Percentiles rank a stretch among this genome's conserved stretches.
Conservation (phyloP, 64 coral and sea anemone genomes). For the Trachythela sp. region DNA sequence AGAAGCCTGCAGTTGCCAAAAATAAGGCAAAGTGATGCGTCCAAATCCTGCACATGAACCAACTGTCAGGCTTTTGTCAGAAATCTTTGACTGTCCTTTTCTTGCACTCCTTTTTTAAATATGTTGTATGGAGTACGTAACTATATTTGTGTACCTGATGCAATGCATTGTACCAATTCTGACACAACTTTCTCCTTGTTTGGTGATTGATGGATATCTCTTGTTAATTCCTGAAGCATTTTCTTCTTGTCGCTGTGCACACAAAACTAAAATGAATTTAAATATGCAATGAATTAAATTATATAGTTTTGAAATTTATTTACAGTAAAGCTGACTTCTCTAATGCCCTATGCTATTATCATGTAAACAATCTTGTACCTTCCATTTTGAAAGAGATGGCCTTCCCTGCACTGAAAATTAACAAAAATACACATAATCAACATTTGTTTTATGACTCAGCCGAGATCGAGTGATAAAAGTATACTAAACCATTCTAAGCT, state of each 20-base stretch:
- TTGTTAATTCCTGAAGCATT: slow-evolving; percentile 79
- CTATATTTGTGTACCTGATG: slow-evolving; percentile 66
- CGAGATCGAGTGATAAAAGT: too few relatives aligned
- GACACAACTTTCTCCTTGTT: slow-evolving; percentile 92
- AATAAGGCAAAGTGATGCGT: too few relatives aligned
- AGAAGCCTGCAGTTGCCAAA: too few relatives aligned
- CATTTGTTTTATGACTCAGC: too few relatives aligned
- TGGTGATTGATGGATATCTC: slow-evolving; percentile 88
- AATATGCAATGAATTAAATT: background rate
- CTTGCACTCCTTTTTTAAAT: too few relatives aligned
- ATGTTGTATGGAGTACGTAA: too few relatives aligned
- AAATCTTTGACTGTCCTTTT: too few relatives aligned
- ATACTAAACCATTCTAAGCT: background rate
- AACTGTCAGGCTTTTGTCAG: too few relatives aligned
- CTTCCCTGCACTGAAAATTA: background rate
- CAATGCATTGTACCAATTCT: slow-evolving; percentile 92
- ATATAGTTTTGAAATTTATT: background rate
- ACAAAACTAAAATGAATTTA: slow-evolving; percentile 65
- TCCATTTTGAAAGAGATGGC: slow-evolving; percentile 13
- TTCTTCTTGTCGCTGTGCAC: slow-evolving; percentile 99
- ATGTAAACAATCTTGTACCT: background rate
- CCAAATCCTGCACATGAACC: too few relatives aligned
- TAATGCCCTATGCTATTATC: too few relatives aligned
- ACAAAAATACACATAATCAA: background rate
- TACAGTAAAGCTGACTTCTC: too few relatives aligned